Evolutionary conservation across 2,888 invertebrate genomes (phyloP).

Genomic region (Cryptocephalus primarius): DNA sequence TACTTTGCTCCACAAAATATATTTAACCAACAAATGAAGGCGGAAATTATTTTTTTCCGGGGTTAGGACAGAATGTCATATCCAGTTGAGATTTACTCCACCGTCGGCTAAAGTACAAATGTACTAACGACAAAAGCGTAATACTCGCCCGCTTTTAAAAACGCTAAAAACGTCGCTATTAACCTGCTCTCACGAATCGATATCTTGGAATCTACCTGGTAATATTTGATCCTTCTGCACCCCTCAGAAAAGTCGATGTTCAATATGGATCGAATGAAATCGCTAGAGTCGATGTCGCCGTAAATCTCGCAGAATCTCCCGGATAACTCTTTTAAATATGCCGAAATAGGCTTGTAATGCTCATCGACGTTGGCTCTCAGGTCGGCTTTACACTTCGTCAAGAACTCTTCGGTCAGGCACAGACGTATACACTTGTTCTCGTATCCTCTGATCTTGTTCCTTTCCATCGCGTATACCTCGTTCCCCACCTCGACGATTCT

Average conservation of each 20-base stretch:
- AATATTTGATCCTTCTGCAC: conserved; percentile 48
- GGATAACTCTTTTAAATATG: conserved; percentile 43
- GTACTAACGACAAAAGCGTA: too few species aligned
- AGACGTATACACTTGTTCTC: conserved; percentile 17
- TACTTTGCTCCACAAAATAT: too few species aligned
- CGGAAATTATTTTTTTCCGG: too few species aligned
- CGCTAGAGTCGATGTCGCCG: conserved; percentile 15
- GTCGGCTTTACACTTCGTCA: conserved; percentile 41
- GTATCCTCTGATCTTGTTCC: conserved; percentile 13
- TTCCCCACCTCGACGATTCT: conserved; percentile 14
- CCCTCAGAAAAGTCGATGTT: conserved; percentile 47
- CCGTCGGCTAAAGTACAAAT: too few species aligned
- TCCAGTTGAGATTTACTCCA: too few species aligned
- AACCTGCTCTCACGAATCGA: too few species aligned
- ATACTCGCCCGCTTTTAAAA: too few species aligned
- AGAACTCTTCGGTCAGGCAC: conserved; percentile 24
- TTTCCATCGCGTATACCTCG: conserved; percentile 17
- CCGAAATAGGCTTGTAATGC: conserved; percentile 45
- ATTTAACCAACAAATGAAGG: too few species aligned
- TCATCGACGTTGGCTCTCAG: conserved; percentile 41
- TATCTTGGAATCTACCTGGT: too few species aligned
- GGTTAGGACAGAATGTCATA: too few species aligned
- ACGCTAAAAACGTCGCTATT: too few species aligned
- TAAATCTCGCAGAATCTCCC: conserved; percentile 46
- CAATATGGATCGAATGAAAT: conserved; percentile 20